Percentiles rank a stretch among this genome's conserved stretches.
phyloP scores from a whole-genome alignment of 2,797 vertebrate species.

The Pithecia hirsuta region DNA sequence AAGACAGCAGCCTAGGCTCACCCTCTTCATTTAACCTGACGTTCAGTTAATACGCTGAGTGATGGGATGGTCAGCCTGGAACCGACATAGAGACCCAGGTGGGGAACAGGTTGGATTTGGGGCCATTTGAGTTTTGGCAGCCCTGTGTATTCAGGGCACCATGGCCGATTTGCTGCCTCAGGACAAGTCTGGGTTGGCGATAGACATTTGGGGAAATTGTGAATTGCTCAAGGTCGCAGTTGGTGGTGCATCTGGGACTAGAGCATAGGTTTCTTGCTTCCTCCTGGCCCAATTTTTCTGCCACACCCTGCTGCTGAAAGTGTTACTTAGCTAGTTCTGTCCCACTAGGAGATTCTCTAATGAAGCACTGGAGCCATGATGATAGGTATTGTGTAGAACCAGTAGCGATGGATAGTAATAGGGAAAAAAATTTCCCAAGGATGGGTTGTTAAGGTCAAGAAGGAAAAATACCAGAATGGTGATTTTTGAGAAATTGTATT shows the following conservation, averaged over 20 bases:
- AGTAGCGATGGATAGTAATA: background rate
- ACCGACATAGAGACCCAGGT: background rate
- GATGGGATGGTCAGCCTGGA: background rate
- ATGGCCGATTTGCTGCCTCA: rapidly evolving
- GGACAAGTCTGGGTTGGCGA: background rate
- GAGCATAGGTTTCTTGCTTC: background rate
- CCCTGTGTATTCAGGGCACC: background rate
- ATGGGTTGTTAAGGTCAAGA: background rate
- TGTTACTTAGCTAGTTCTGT: background rate
- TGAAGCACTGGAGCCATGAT: background rate
- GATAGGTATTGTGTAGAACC: background rate
- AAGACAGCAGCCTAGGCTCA: background rate
- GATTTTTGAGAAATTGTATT: background rate
- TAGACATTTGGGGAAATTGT: background rate
- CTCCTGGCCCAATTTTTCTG: background rate
- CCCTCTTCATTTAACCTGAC: background rate
- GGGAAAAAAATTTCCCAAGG: background rate
- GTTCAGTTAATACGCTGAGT: background rate
- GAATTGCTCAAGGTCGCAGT: background rate
- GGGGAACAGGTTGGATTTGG: background rate
- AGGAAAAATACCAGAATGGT: background rate
- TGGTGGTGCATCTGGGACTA: background rate
- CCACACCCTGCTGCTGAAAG: slow-evolving; percentile 40
- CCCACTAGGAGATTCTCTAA: slow-evolving; percentile 37
- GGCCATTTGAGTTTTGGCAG: background rate